Conservation (phyloP, 2,888 invertebrate species). For the Metallyticus violacea region DNA sequence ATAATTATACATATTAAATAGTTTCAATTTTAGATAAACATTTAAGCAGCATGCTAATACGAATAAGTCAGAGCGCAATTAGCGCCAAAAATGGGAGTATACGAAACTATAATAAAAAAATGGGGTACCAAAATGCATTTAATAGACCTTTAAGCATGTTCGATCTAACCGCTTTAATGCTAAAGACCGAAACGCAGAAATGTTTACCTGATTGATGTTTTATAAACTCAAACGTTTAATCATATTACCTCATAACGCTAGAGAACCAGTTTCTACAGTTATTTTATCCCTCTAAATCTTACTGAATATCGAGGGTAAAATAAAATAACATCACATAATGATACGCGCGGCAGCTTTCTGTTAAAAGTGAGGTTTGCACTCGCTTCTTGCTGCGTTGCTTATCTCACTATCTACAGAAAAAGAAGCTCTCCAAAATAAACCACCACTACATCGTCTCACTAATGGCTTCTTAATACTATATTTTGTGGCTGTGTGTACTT, state of each 20-base stretch:
- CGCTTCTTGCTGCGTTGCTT: neutral
- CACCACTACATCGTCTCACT: neutral
- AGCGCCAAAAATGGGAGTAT: no score
- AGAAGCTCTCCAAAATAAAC: neutral
- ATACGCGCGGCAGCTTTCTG: neutral
- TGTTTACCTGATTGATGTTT: neutral
- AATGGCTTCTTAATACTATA: slow-evolving; percentile 16
- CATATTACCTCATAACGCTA: neutral
- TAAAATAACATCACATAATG: neutral
- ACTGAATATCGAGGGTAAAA: neutral
- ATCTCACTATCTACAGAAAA: neutral
- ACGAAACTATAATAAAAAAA: no score
- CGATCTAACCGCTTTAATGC: no score
- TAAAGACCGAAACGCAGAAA: neutral
- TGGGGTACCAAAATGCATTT: no score
- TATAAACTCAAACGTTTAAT: neutral
- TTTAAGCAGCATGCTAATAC: no score
- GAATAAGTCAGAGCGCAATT: no score
- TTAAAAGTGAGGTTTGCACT: neutral
- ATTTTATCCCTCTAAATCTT: neutral
- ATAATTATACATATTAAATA: no score
- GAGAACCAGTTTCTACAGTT: neutral
- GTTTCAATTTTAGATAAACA: no score
- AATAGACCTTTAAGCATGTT: no score
- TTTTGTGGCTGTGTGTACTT: slow-evolving; percentile 16